These are phyloP conservation scores for Ophion slaviceki DNA, from an alignment of 2,888 invertebrate genomes.

Conservation along the genomic window DNA sequence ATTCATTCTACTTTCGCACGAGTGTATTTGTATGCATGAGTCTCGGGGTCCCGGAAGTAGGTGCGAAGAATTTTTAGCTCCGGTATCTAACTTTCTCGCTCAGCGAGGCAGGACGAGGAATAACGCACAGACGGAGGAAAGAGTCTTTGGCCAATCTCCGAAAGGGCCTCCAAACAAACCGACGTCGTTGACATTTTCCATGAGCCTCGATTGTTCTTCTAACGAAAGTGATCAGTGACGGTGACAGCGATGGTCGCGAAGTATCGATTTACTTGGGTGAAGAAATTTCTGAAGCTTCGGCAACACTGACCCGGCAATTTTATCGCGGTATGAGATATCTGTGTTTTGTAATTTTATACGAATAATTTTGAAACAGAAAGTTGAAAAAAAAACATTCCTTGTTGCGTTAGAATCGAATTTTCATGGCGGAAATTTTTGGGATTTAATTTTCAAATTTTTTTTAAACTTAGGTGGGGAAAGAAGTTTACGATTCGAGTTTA, in stretches of 20 bases:
- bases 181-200: conserved; percentile 1
- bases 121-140: not conserved
- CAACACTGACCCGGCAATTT: not conserved
- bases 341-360: not conserved
- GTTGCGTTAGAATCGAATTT: not conserved
- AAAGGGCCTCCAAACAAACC: not conserved
- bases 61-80: not conserved
- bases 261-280: not conserved
- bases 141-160: not conserved
- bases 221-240: not conserved
- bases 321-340: not conserved
- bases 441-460: not conserved
- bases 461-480: not conserved
- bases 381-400: not conserved
- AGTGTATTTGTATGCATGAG: conserved; percentile 33
- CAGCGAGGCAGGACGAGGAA: not conserved
- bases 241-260: not conserved
- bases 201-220: not conserved
- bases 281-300: not conserved
- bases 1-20: conserved; percentile 1
- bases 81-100: not conserved
- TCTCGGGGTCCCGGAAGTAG: not conserved
- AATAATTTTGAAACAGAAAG: not conserved
- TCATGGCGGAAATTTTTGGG: not conserved
- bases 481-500: not conserved